Evolutionary conservation across 2,797 vertebrate species (phyloP).

Genomic region (Oreortyx pictus): DNA sequence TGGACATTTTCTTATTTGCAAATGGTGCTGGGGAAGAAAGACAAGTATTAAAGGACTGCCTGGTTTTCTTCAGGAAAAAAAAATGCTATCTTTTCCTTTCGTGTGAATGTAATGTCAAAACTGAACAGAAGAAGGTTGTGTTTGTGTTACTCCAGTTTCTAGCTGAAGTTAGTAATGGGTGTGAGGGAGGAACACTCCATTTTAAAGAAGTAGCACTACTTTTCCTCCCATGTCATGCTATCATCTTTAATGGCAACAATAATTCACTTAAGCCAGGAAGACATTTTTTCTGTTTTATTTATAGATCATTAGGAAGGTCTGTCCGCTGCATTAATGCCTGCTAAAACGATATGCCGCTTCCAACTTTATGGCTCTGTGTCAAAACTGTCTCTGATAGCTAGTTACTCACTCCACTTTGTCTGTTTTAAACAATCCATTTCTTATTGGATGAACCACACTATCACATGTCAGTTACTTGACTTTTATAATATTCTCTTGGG

Average conservation of each 20-base stretch:
- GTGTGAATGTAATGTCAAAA: neutral
- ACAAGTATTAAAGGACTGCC: neutral
- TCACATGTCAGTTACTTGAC: constrained; percentile 56
- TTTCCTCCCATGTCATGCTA: constrained; percentile 64
- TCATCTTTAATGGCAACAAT: constrained; percentile 74
- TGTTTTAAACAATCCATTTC: constrained; percentile 63
- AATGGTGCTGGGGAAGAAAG: neutral
- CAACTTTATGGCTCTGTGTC: constrained; percentile 73
- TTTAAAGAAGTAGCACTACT: constrained; percentile 64
- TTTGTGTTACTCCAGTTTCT: constrained; percentile 41
- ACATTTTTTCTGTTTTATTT: constrained; percentile 75
- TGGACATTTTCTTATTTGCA: neutral
- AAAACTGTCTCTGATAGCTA: constrained; percentile 73
- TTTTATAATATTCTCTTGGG: constrained; percentile 50
- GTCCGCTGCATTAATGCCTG: constrained; percentile 69
- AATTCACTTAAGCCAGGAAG: constrained; percentile 74
- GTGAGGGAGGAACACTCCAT: constrained; percentile 41
- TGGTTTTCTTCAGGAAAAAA: neutral
- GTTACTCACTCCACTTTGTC: constrained; percentile 60
- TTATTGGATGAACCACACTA: constrained; percentile 59
- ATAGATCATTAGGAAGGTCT: constrained; percentile 74
- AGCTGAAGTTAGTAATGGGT: constrained; percentile 30
- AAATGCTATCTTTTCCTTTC: neutral
- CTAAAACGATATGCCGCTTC: constrained; percentile 46
- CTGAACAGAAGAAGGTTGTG: neutral